A percentile compares a stretch with the other conserved stretches of the same genome.
Evolutionary conservation across 2,797 vertebrate genomes (phyloP).

Genomic region (Poeciliopsis presidionis): DNA sequence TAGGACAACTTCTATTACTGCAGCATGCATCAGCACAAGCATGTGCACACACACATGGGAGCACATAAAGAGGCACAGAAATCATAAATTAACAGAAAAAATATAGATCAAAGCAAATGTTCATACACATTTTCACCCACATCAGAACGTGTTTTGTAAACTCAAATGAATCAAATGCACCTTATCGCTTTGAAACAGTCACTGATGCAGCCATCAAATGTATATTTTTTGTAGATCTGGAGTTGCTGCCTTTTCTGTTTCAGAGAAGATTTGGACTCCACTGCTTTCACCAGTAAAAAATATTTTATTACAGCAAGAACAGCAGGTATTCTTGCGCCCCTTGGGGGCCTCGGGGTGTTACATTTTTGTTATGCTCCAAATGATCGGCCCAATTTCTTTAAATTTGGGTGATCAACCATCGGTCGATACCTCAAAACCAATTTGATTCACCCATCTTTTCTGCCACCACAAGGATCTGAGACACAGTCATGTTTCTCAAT

Average conservation of each 20-base stretch:
- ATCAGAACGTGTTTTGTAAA: constrained; percentile 35
- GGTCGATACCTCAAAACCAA: no score
- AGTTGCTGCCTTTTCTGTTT: constrained; percentile 25
- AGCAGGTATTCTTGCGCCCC: no score
- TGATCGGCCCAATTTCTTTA: no score
- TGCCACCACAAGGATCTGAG: no score
- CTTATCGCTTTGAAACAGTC: constrained; percentile 54
- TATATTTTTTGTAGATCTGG: constrained; percentile 21
- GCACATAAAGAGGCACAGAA: constrained; percentile 21
- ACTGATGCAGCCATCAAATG: constrained; percentile 32
- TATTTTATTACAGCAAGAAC: constrained; percentile 12
- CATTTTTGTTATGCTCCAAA: no score
- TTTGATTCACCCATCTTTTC: no score
- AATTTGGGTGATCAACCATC: no score
- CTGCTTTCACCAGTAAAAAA: constrained; percentile 34
- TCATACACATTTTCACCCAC: constrained; percentile 55
- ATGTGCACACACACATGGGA: constrained; percentile 14
- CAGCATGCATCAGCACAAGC: constrained; percentile 54
- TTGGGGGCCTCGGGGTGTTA: no score
- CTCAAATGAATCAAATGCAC: constrained; percentile 32
- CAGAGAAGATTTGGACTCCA: constrained; percentile 26
- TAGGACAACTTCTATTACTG: constrained; percentile 73
- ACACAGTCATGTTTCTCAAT: no score
- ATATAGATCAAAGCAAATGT: constrained; percentile 60
- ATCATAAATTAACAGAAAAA: constrained; percentile 36